Conservation (phyloP, 2,797 vertebrate genomes). For the Hoplostethus mediterraneus region DNA sequence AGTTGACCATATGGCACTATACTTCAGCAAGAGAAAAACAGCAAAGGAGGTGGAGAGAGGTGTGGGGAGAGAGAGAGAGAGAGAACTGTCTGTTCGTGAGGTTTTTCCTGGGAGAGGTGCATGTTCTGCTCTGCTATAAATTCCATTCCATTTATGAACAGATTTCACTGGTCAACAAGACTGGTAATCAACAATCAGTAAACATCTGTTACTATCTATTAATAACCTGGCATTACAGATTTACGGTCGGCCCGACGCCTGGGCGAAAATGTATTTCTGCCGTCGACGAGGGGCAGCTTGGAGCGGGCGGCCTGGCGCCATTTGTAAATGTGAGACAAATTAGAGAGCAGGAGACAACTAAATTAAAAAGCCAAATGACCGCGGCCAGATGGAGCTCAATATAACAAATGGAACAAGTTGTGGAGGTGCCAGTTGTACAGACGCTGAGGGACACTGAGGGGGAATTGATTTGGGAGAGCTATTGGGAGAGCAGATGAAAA, state of each 20-base stretch:
- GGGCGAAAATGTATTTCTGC: constrained; percentile 84
- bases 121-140: constrained; percentile 77
- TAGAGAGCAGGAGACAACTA: constrained; percentile 87
- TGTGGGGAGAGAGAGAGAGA: constrained; percentile 11
- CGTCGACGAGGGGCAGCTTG: constrained; percentile 85
- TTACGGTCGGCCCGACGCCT: constrained; percentile 79
- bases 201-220: constrained; percentile 91
- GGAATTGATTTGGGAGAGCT: constrained; percentile 83
- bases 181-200: constrained; percentile 90
- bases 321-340: constrained; percentile 89
- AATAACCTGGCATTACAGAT: constrained; percentile 83
- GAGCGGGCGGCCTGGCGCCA: constrained; percentile 79
- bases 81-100: constrained; percentile 44
- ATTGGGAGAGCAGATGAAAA: constrained; percentile 83
- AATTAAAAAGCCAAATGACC: constrained; percentile 90
- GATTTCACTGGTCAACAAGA: constrained; percentile 88
- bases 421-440: constrained; percentile 87
- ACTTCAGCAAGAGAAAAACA: constrained; percentile 36
- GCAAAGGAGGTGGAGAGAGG: too few species aligned
- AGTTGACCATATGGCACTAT: constrained; percentile 61
- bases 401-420: constrained; percentile 89
- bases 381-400: constrained; percentile 87
- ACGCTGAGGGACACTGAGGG: constrained; percentile 83
- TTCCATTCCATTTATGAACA: constrained; percentile 87
- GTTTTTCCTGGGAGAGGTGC: constrained; percentile 65